phyloP scores from a whole-genome alignment of 2,888 invertebrate species.

The Odontothrips loti region DNA sequence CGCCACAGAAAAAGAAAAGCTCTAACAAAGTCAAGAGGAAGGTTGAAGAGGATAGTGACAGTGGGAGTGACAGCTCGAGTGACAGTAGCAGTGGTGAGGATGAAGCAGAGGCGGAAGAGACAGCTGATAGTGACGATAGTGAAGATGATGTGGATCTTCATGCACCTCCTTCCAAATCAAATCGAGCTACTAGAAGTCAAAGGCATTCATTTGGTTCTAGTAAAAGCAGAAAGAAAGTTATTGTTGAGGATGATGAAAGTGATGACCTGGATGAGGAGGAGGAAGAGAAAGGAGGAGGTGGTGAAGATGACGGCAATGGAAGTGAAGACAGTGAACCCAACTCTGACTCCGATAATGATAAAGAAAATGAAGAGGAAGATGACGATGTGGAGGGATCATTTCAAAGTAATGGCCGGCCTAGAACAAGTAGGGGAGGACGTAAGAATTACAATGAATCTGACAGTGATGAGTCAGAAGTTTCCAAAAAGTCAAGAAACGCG shows the following conservation, averaged over 20 bases:
- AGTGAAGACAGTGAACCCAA: conserved; percentile 32
- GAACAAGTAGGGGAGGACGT: background rate
- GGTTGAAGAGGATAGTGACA: conserved; percentile 40
- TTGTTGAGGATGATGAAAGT: conserved; percentile 41
- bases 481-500: conserved; percentile 36
- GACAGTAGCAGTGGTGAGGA: conserved; percentile 40
- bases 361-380: conserved; percentile 38
- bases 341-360: conserved; percentile 33
- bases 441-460: conserved; percentile 44
- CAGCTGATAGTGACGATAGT: conserved; percentile 39
- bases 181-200: conserved; percentile 39
- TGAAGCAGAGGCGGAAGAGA: conserved; percentile 43
- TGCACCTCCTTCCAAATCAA: background rate
- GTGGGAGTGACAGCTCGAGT: conserved; percentile 43
- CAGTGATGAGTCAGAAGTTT: conserved; percentile 48
- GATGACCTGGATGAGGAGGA: conserved; percentile 41
- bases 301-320: conserved; percentile 37
- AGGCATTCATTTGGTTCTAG: conserved; percentile 35
- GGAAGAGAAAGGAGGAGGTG: conserved; percentile 40
- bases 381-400: conserved; percentile 35
- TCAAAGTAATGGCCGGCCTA: background rate
- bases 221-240: no score
- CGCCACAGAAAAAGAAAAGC: conserved; percentile 37
- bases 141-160: background rate
- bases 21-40: conserved; percentile 34